Evolutionary conservation across 1,140 invertebrate genomes (phyloP), one percentile per base, ranked within the genome.

Genomic region (Brachionus plicatilis): DNA sequence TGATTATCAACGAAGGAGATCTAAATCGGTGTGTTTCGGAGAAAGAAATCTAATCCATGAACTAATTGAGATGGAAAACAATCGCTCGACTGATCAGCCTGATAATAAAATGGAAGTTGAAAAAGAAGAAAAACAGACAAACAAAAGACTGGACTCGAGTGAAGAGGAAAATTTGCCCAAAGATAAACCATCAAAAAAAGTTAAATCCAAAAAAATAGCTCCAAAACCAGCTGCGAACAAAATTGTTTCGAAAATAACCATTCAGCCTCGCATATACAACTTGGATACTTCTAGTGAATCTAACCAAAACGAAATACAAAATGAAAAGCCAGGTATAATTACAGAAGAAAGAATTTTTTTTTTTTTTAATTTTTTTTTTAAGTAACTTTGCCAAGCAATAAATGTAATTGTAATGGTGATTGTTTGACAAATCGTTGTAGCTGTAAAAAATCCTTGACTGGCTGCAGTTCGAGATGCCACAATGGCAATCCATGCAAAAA

Each of bases 401-500:
- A 76, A 76, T 76, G 72, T 33, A 76, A 50, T 11, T 76, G 72
- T 6, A 27, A 3, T 47, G 72, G 72, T 5, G 72, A 76, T 53
- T 76, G 72, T n/a, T 33, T 76, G 47, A 76, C 72, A 12, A 76
- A 76, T 50, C 41, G 72, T n/a, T 76, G 72, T 50, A 50, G 45
- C 24, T 76, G 72, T 24, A 76, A 76, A 50, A 76, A 50, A 50
- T 50, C 43, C 12, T 5, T 27, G 11, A 50, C 12, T 11, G 72
- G 72, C 8, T 76, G 72, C 29, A 76, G 45, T 17, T 76, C 72
- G 1, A 76, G 47, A 76, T 76, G 72, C 14, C 72, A 76, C 27
- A 76, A 76, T 76, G 72, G 72, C 17, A 76, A 76, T 76, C 43
- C 72, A 24, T 76, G 72, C 45, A 76, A 76, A 76, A 76, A 76